Evolutionary conservation across 2,888 invertebrate species (phyloP).

Genomic region (Lamellibrachia satsuma): DNA sequence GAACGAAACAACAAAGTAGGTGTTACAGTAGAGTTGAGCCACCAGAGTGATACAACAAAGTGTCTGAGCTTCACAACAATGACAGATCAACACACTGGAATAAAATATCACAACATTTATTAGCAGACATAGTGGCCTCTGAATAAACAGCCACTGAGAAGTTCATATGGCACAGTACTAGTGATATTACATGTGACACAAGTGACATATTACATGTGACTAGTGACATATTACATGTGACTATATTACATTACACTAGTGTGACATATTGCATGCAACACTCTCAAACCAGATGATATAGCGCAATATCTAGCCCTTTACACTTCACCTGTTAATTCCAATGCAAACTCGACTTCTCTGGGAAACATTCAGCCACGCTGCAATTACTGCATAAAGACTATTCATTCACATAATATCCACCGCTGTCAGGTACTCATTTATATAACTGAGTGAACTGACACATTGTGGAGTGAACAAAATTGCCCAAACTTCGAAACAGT

Average conservation of each 20-base stretch:
- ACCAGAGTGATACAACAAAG: neutral
- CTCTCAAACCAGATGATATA: neutral
- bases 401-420: neutral
- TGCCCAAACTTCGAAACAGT: neutral
- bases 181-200: neutral
- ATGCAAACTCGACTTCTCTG: neutral
- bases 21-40: too few relatives aligned
- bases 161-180: slow-evolving; percentile 1
- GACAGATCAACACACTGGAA: neutral
- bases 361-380: neutral
- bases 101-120: slow-evolving; percentile 17
- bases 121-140: neutral
- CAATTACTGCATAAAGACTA: neutral
- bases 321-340: neutral
- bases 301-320: neutral
- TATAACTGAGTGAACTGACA: neutral
- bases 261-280: neutral
- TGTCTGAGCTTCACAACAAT: neutral
- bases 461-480: neutral
- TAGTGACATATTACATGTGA: neutral
- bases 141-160: neutral
- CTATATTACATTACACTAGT: neutral
- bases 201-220: neutral
- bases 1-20: too few relatives aligned
- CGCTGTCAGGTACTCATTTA: neutral